These are phyloP conservation scores for Berghia stephanieae DNA, from an alignment of 1,140 invertebrate genomes.

Conservation along the genomic window DNA sequence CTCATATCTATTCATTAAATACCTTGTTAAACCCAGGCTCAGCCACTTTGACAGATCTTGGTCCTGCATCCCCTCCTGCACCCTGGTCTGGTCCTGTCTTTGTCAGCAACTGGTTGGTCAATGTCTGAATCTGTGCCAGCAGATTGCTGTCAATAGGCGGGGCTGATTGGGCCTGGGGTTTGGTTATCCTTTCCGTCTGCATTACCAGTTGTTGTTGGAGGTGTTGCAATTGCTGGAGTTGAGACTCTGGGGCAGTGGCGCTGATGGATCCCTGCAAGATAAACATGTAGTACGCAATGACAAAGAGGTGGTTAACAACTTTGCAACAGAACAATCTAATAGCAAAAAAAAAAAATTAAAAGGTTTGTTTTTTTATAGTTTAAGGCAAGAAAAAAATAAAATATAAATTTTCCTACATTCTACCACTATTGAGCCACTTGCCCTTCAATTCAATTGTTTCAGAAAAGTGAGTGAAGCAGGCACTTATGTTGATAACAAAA, in stretches of 20 bases:
- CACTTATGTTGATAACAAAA: too few species aligned
- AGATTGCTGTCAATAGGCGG: constrained; percentile 63
- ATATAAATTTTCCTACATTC: too few species aligned
- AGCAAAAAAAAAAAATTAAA: too few species aligned
- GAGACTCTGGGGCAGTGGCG: constrained; percentile 59
- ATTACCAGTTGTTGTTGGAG: constrained; percentile 64
- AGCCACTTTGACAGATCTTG: constrained; percentile 6
- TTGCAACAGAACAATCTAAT: too few species aligned
- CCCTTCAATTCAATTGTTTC: too few species aligned
- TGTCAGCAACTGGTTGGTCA: constrained; percentile 63
- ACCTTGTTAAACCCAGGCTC: constrained; percentile 66
- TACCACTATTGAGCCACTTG: too few species aligned
- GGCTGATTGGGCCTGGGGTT: constrained; percentile 43
- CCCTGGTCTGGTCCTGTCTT: constrained; percentile 43
- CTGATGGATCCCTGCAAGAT: constrained; percentile 44
- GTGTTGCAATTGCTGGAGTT: constrained; percentile 63
- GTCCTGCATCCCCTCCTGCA: background rate
- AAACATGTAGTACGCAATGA: constrained; percentile 27
- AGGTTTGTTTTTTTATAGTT: too few species aligned
- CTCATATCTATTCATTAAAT: too few species aligned
- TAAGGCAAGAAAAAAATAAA: too few species aligned
- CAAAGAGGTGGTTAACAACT: too few species aligned
- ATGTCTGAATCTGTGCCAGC: constrained; percentile 63
- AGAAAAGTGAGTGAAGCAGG: too few species aligned
- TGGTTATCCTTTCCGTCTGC: constrained; percentile 60